These are phyloP conservation scores for Harpagifer antarcticus DNA, from an alignment of 2,797 vertebrate genomes.

Conservation along the genomic window DNA sequence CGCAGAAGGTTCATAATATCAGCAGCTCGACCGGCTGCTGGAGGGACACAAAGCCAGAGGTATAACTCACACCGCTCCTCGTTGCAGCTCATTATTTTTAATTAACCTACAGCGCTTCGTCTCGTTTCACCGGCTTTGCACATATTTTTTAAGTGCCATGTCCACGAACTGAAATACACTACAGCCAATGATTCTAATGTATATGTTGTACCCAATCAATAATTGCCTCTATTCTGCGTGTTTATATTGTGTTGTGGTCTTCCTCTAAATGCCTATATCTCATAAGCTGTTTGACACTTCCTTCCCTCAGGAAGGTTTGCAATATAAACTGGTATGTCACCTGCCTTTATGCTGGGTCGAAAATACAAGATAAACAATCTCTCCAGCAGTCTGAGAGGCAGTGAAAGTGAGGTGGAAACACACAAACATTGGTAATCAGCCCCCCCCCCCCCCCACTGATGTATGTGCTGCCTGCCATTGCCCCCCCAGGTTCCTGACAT, in stretches of 20 bases:
- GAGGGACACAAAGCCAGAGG: background rate
- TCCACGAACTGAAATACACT: background rate
- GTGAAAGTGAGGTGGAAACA: slow-evolving; percentile 28
- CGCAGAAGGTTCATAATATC: background rate
- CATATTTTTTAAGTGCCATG: background rate
- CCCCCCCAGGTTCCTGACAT: slow-evolving; percentile 52
- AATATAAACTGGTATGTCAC: background rate
- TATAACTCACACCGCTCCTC: background rate
- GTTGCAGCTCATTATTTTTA: slow-evolving; percentile 21
- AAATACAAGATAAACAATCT: slow-evolving; percentile 41
- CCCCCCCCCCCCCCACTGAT: slow-evolving; percentile 41
- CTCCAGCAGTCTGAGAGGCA: slow-evolving; percentile 20
- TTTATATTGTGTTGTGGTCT: background rate
- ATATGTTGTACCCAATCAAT: background rate
- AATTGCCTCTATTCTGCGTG: background rate
- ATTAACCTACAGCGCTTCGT: background rate
- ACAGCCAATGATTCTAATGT: background rate
- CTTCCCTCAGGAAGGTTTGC: background rate
- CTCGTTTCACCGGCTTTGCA: background rate
- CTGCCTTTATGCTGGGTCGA: slow-evolving; percentile 1
- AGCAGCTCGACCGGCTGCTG: background rate
- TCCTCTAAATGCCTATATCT: background rate
- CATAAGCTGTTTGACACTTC: background rate
- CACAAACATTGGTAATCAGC: slow-evolving; percentile 61
- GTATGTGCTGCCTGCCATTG: slow-evolving; percentile 37